phyloP scores from a whole-genome alignment of 2,113 vertebrate species.

The Megatriorchis doriae region DNA sequence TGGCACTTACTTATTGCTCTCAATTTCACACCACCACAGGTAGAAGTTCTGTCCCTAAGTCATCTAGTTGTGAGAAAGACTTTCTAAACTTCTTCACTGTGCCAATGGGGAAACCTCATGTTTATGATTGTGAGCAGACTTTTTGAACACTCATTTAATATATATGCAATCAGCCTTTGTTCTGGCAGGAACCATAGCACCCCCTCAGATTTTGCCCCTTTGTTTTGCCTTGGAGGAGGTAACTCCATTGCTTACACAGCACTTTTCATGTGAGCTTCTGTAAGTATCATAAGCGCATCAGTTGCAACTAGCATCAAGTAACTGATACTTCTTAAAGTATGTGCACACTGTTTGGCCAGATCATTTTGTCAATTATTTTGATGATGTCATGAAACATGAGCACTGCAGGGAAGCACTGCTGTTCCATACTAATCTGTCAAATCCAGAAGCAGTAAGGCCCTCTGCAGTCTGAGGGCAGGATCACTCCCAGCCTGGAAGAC shows the following conservation, averaged over 20 bases:
- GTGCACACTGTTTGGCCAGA: rapidly evolving
- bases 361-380: background rate
- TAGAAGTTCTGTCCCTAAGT: background rate
- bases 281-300: background rate
- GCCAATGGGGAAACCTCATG: background rate
- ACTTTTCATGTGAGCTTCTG: background rate
- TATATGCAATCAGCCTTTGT: rapidly evolving
- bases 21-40: background rate
- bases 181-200: background rate
- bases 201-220: background rate
- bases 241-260: background rate
- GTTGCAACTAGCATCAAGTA: background rate
- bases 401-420: background rate
- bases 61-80: background rate
- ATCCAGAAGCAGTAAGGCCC: background rate
- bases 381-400: rapidly evolving
- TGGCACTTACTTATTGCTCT: background rate
- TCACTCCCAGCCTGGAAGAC: background rate
- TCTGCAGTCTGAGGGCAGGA: background rate
- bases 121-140: background rate
- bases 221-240: background rate
- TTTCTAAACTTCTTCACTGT: background rate
- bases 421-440: background rate
- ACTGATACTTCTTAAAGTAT: background rate
- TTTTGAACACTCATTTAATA: background rate